Percentiles rank a stretch among this genome's conserved stretches.
Conservation (phyloP, 1,140 invertebrate species). For the Drosophila serrata region DNA sequence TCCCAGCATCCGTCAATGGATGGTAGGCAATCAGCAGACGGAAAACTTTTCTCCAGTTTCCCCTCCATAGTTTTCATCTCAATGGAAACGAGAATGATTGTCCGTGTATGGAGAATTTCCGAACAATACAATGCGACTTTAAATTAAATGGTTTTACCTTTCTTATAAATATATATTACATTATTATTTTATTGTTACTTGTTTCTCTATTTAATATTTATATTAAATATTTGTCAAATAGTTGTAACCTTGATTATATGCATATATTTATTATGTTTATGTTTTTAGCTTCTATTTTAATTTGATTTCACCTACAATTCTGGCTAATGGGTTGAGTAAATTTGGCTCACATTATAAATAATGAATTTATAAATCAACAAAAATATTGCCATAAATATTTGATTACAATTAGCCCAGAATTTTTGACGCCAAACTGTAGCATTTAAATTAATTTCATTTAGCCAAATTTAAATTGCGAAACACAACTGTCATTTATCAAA, state of each 20-base stretch:
- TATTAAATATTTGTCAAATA: neutral
- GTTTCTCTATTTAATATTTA: neutral
- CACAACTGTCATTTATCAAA: slow-evolving; percentile 51
- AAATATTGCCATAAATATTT: slow-evolving; percentile 43
- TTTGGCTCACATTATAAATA: slow-evolving; percentile 35
- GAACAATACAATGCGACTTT: neutral
- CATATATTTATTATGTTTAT: no score
- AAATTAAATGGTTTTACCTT: neutral
- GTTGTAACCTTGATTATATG: neutral
- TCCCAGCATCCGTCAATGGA: slow-evolving; percentile 33
- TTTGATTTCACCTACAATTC: slow-evolving; percentile 19
- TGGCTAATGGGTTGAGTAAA: slow-evolving; percentile 14
- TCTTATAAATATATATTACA: neutral
- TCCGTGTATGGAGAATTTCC: neutral
- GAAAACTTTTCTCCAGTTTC: slow-evolving; percentile 34
- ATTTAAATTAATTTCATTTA: slow-evolving; percentile 67
- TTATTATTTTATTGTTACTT: neutral
- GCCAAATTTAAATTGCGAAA: slow-evolving; percentile 51
- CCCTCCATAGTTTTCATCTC: slow-evolving; percentile 2
- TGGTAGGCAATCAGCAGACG: slow-evolving; percentile 26
- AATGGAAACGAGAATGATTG: slow-evolving; percentile 5
- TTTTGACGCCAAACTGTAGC: slow-evolving; percentile 8
- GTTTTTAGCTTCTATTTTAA: neutral
- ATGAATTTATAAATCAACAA: slow-evolving; percentile 31
- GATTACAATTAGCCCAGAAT: slow-evolving; percentile 30